A percentile compares a stretch with the other conserved stretches of the same genome.
Conservation (phyloP, 2,113 vertebrate genomes). For the Ia io region DNA sequence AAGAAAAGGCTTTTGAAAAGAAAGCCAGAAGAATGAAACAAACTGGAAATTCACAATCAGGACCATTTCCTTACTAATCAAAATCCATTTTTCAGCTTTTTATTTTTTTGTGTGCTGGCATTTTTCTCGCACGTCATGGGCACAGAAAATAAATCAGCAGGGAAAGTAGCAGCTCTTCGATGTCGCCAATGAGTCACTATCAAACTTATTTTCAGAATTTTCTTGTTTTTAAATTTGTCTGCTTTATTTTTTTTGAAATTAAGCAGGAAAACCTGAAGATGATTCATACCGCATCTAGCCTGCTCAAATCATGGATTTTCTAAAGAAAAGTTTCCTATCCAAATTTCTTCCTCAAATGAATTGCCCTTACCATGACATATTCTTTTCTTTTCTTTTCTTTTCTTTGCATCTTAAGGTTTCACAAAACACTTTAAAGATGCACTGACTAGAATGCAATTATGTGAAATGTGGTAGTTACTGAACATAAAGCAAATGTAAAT, state of each 20-base stretch:
- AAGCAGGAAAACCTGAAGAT: slow-evolving; percentile 48
- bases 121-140: slow-evolving; percentile 60
- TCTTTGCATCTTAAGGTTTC: slow-evolving; percentile 31
- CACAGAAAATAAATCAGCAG: slow-evolving; percentile 70
- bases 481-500: slow-evolving; percentile 34
- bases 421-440: slow-evolving; percentile 38
- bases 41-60: slow-evolving; percentile 75
- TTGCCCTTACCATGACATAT: slow-evolving; percentile 44
- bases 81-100: slow-evolving; percentile 75
- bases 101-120: slow-evolving; percentile 57
- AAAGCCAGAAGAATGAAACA: slow-evolving; percentile 61
- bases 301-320: slow-evolving; percentile 26
- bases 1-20: slow-evolving; percentile 69
- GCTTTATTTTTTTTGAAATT: slow-evolving; percentile 42
- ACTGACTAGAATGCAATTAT: not conserved
- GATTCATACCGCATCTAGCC: slow-evolving; percentile 3
- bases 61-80: slow-evolving; percentile 78
- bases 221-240: slow-evolving; percentile 42
- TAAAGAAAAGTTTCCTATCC: slow-evolving; percentile 25
- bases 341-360: slow-evolving; percentile 33
- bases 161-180: not conserved
- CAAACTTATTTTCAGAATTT: slow-evolving; percentile 49
- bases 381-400: slow-evolving; percentile 57
- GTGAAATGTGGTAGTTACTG: not conserved
- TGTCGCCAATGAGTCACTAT: not conserved